Evolutionary conservation across 1,140 invertebrate genomes (phyloP).

Genomic region (Drosophila sechellia): DNA sequence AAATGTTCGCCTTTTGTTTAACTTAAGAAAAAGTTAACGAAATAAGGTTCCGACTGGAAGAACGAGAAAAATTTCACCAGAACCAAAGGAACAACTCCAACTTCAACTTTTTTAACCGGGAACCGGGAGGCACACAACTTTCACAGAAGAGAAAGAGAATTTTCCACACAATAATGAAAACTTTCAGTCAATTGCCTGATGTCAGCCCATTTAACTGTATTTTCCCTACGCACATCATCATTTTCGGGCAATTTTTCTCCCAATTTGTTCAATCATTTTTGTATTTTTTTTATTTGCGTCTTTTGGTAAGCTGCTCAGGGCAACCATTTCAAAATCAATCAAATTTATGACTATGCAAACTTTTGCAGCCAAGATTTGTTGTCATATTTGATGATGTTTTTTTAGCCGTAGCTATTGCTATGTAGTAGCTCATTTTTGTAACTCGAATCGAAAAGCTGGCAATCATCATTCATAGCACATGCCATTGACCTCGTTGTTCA

Average conservation of each 20-base stretch:
- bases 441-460: conserved; percentile 54
- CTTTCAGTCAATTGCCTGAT: conserved; percentile 42
- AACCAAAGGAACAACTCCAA: conserved; percentile 37
- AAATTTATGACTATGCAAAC: conserved; percentile 64
- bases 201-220: conserved; percentile 53
- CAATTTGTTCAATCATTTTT: conserved; percentile 36
- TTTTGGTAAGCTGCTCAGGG: conserved; percentile 47
- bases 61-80: conserved; percentile 49
- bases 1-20: conserved; percentile 52
- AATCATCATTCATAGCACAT: conserved; percentile 56
- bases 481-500: conserved; percentile 57
- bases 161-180: conserved; percentile 51
- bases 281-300: not conserved
- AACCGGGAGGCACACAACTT: conserved; percentile 43
- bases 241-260: conserved; percentile 38
- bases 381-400: conserved; percentile 28
- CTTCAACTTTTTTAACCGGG: not conserved
- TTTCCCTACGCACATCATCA: conserved; percentile 57
- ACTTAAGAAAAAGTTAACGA: conserved; percentile 31
- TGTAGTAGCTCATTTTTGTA: conserved; percentile 41
- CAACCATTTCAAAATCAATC: conserved; percentile 61
- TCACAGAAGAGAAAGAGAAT: conserved; percentile 50
- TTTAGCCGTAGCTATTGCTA: conserved; percentile 26
- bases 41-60: conserved; percentile 25
- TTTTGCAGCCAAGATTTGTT: conserved; percentile 47